Percentiles rank a stretch among this genome's conserved stretches.
phyloP scores from a whole-genome alignment of 2,888 invertebrate species.

The Asteroscopus sphinx region DNA sequence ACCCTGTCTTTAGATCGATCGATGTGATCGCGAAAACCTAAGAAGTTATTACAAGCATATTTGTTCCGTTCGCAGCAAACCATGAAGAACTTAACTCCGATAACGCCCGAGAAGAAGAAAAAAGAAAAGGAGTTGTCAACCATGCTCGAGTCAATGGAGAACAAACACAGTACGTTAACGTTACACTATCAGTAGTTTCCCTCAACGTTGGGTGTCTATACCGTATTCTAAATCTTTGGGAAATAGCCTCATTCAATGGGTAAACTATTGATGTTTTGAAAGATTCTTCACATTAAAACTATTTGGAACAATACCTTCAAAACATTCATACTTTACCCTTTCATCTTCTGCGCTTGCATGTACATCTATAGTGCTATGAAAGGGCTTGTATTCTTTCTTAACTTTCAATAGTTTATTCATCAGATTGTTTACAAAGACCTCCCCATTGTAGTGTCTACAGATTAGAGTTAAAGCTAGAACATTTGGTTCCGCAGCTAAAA shows the following conservation, averaged over 20 bases:
- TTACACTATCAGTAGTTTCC: constrained; percentile 23
- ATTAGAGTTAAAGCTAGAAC: constrained; percentile 70
- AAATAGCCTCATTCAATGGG: constrained; percentile 74
- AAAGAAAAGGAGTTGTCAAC: constrained; percentile 93
- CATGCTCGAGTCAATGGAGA: constrained; percentile 94
- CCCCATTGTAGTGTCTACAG: constrained; percentile 55
- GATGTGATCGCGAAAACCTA: too few relatives aligned
- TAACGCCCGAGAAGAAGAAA: constrained; percentile 91
- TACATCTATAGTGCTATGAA: constrained; percentile 76
- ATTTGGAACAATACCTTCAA: constrained; percentile 72
- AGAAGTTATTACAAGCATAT: constrained; percentile 6
- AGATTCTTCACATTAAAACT: constrained; percentile 59
- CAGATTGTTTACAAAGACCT: constrained; percentile 85
- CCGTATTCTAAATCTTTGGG: constrained; percentile 36
- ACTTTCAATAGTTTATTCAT: constrained; percentile 92
- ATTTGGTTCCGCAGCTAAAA: constrained; percentile 93
- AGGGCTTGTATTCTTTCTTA: constrained; percentile 79
- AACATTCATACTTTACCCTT: constrained; percentile 89
- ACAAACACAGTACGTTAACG: constrained; percentile 93
- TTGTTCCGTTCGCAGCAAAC: constrained; percentile 82
- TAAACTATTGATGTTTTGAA: constrained; percentile 90
- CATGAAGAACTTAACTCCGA: constrained; percentile 90
- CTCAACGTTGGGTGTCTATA: constrained; percentile 27
- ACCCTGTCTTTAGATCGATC: too few relatives aligned
- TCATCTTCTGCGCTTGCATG: constrained; percentile 87